Base-by-base conservation (phyloP, 2,888 invertebrate genomes). In the Helleia helle region DNA sequence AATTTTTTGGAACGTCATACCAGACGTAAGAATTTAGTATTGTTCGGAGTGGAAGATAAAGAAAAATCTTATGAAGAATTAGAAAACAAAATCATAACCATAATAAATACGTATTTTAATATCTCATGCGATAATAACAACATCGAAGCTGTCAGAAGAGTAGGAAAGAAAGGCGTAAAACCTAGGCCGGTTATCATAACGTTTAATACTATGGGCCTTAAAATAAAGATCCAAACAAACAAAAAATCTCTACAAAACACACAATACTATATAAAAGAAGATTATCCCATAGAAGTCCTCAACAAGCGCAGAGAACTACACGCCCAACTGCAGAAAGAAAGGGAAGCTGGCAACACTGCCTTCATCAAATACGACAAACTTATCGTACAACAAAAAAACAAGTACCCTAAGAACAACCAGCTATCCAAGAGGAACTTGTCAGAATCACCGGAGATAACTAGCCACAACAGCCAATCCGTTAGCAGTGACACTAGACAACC, bases 41-140 rank as follows among this genome's bases (percentile, higher is more conserved):
- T 44, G 4, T 44, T 44, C 36, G 44, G 47, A 18, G 42, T 47
- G n/a, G 44, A 49, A 42, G 51, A 50, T 29, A 31, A n/a, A 3
- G 49, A 54, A 44, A 48, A 43, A 12, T 43, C 41, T 1, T 51
- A 55, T 34, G 9, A 46, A 6, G 48, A 51, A 9, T 36, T 53
- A n/a, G 47, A 48, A 39, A 41, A 70, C 46, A 55, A 71, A 8
- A 34, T 53, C 34, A 38, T 51, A n/a, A 40, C 50, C 18, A 47
- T 51, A 38, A 49, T 53, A 43, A 53, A 48, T 26, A 50, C 14
- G 5, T 22, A 47, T 11, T 34, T 53, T 11, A 44, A 47, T 26
- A 25, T 48, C 11, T 11, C 25, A 38, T 52, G 46, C 28, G 39
- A 46, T 9, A 34, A 4, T 17, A 4, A 42, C 27, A 42, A 42